Evolutionary conservation across 2,888 invertebrate genomes (phyloP).

Genomic region (Sthenelais limicola): DNA sequence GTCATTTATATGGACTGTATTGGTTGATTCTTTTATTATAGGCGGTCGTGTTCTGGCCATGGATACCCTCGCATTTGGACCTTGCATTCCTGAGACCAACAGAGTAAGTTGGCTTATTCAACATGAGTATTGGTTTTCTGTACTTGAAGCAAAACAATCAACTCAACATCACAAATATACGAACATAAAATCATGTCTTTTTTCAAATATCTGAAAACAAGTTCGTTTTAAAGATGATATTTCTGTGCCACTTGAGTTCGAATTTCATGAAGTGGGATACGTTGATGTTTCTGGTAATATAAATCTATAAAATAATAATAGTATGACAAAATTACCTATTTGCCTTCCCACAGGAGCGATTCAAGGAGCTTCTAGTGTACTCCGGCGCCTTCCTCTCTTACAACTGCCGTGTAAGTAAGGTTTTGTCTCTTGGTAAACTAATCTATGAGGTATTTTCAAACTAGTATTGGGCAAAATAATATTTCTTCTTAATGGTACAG

Average conservation of each 20-base stretch:
- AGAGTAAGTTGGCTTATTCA: no score
- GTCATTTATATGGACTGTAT: neutral
- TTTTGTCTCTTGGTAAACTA: neutral
- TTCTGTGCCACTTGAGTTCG: neutral
- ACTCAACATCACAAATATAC: no score
- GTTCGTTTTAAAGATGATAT: no score
- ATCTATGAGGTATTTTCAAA: neutral
- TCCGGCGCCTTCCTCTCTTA: slow-evolving; percentile 26
- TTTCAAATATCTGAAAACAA: no score
- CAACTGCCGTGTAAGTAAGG: slow-evolving; percentile 21
- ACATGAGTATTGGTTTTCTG: no score
- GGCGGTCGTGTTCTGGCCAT: slow-evolving; percentile 27
- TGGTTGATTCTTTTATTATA: neutral
- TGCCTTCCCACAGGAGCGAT: slow-evolving; percentile 9
- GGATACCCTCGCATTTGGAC: slow-evolving; percentile 27
- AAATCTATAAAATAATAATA: neutral
- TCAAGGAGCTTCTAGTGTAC: slow-evolving; percentile 22
- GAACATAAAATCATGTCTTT: no score
- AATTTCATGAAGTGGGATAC: neutral
- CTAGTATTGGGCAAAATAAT: neutral
- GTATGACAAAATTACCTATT: neutral
- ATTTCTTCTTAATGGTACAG: no score
- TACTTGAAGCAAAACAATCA: no score
- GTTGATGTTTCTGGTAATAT: neutral
- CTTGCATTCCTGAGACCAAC: slow-evolving; percentile 28